These are phyloP conservation scores for Bibio marci DNA, from an alignment of 2,888 invertebrate species.

Conservation along the genomic window DNA sequence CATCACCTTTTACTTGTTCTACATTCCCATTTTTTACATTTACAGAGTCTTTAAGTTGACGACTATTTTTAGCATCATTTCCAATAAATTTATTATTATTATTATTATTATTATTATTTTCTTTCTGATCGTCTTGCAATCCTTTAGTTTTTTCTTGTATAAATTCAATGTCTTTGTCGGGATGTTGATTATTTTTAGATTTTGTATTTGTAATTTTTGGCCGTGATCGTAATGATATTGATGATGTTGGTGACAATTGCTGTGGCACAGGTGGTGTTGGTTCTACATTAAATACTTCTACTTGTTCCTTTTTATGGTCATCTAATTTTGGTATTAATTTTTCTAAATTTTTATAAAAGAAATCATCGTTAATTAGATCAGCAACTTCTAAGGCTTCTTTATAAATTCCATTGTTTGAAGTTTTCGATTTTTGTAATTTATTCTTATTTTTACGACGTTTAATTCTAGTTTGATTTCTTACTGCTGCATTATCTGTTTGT, in stretches of 20 bases:
- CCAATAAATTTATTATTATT: too few relatives aligned
- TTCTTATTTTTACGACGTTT: background rate
- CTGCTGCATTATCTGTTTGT: background rate
- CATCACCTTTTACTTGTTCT: slow-evolving; percentile 6
- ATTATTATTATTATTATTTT: too few relatives aligned
- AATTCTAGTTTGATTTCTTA: background rate
- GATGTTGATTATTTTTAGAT: too few relatives aligned
- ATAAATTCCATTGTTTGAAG: too few relatives aligned
- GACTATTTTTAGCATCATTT: too few relatives aligned
- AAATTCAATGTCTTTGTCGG: too few relatives aligned
- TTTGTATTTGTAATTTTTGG: too few relatives aligned
- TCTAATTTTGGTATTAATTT: slow-evolving; percentile 4
- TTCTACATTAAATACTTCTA: background rate
- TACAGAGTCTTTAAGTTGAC: background rate
- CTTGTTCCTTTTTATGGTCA: background rate
- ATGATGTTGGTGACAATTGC: too few relatives aligned
- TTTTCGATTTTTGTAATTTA: too few relatives aligned
- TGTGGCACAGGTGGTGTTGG: background rate
- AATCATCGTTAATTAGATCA: slow-evolving; percentile 9
- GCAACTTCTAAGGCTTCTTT: slow-evolving; percentile 8
- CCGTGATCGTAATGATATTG: too few relatives aligned
- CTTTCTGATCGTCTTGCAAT: too few relatives aligned
- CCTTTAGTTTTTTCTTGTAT: too few relatives aligned
- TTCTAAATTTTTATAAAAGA: slow-evolving; percentile 5
- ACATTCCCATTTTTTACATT: slow-evolving; percentile 5